Evolutionary conservation across 1,140 invertebrate genomes (phyloP).

Genomic region (Heliconius congener): DNA sequence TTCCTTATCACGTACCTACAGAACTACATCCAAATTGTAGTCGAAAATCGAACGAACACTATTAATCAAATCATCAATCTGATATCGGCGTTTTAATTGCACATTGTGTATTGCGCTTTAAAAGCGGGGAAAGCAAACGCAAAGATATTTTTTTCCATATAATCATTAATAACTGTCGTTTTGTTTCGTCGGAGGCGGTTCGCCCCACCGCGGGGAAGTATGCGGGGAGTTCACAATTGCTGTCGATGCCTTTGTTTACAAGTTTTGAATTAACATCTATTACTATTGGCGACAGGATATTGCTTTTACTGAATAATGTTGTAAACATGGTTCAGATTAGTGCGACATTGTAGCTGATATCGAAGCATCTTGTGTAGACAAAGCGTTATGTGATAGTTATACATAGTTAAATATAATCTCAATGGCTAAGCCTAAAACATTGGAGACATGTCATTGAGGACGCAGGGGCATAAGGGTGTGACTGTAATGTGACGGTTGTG

Average conservation of each 20-base stretch:
- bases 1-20: not conserved
- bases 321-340: not conserved
- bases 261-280: conserved; percentile 39
- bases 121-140: conserved; percentile 71
- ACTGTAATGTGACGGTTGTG: too few relatives aligned
- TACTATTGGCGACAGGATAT: conserved; percentile 26
- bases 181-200: conserved; percentile 59
- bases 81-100: conserved; percentile 77
- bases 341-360: not conserved
- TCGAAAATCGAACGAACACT: conserved; percentile 25
- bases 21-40: conserved; percentile 25
- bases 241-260: conserved; percentile 51
- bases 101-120: conserved; percentile 77
- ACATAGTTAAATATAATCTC: not conserved
- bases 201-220: conserved; percentile 58
- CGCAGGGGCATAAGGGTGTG: too few relatives aligned
- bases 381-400: not conserved
- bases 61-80: conserved; percentile 74
- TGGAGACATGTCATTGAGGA: too few relatives aligned
- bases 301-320: conserved; percentile 17
- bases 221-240: conserved; percentile 34
- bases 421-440: not conserved
- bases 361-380: not conserved
- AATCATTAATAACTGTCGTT: conserved; percentile 78
- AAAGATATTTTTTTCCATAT: conserved; percentile 75